These are phyloP conservation scores for Montipora sp. DNA, from an alignment of 64 coral and sea anemone species.

Conservation along the genomic window DNA sequence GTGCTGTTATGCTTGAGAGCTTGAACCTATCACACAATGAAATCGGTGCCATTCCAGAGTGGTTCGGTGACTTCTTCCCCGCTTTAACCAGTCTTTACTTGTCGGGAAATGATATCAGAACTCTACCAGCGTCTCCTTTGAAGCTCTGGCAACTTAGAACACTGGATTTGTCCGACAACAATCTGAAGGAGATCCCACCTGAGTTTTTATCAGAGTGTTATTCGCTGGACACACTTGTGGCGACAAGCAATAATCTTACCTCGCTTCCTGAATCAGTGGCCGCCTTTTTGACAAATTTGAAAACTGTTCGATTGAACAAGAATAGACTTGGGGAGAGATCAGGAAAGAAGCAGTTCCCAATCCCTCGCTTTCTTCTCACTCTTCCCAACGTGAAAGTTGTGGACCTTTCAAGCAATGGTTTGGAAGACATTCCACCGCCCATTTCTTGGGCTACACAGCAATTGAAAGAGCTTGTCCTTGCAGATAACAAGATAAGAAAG, in stretches of 20 bases:
- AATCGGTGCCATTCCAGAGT: conserved; percentile 64
- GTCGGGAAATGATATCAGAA: conserved; percentile 66
- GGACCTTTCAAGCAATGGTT: conserved; percentile 81
- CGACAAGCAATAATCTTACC: conserved; percentile 67
- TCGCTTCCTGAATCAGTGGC: conserved; percentile 61
- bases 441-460: conserved; percentile 78
- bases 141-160: conserved; percentile 69
- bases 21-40: conserved; percentile 75
- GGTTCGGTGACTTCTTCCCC: conserved; percentile 72
- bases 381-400: conserved; percentile 80
- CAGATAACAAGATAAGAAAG: conserved; percentile 87
- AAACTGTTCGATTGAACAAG: conserved; percentile 72
- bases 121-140: conserved; percentile 48
- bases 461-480: conserved; percentile 83
- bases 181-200: conserved; percentile 63
- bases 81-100: conserved; percentile 68
- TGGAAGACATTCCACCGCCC: conserved; percentile 74
- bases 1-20: conserved; percentile 59
- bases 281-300: conserved; percentile 60
- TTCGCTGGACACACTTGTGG: conserved; percentile 70
- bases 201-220: conserved; percentile 59
- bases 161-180: conserved; percentile 83
- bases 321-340: conserved; percentile 72
- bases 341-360: conserved; percentile 59
- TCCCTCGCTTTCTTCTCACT: conserved; percentile 79